A percentile compares a stretch with the other conserved stretches of the same genome.
Conservation (phyloP, 2,113 vertebrate genomes). For the Muntiacus muntjak region DNA sequence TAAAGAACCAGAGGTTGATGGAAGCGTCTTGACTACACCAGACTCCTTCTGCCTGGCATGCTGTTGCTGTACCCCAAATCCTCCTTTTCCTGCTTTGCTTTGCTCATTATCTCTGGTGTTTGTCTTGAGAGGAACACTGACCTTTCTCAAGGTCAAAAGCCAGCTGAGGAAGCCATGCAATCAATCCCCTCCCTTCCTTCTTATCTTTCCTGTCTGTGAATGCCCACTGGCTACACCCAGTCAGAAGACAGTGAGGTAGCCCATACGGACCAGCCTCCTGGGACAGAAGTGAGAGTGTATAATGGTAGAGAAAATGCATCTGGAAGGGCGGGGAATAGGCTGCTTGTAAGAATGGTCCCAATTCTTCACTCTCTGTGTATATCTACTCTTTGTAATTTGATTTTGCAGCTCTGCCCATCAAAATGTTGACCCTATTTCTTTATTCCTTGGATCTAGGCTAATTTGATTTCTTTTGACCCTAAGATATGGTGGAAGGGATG, state of each 20-base stretch:
- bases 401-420: not conserved
- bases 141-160: not conserved
- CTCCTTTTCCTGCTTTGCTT: not conserved
- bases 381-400: not conserved
- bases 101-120: not conserved
- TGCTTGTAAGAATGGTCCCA: not conserved
- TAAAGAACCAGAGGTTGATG: not conserved
- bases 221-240: not conserved
- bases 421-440: not conserved
- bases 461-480: not conserved
- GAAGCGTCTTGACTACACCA: not conserved
- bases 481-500: not conserved
- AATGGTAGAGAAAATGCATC: not conserved
- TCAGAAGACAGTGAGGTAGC: not conserved
- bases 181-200: not conserved
- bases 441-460: not conserved
- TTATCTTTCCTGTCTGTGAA: not conserved
- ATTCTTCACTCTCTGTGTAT: not conserved
- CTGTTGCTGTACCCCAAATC: not conserved
- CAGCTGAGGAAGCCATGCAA: not conserved
- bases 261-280: fast-evolving
- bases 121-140: not conserved
- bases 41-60: not conserved
- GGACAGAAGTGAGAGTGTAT: not conserved
- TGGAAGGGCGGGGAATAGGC: not conserved